Evolutionary conservation across 2,888 invertebrate genomes (phyloP), one percentile per base, ranked within the genome.

Genomic region (Amorpha juglandis): DNA sequence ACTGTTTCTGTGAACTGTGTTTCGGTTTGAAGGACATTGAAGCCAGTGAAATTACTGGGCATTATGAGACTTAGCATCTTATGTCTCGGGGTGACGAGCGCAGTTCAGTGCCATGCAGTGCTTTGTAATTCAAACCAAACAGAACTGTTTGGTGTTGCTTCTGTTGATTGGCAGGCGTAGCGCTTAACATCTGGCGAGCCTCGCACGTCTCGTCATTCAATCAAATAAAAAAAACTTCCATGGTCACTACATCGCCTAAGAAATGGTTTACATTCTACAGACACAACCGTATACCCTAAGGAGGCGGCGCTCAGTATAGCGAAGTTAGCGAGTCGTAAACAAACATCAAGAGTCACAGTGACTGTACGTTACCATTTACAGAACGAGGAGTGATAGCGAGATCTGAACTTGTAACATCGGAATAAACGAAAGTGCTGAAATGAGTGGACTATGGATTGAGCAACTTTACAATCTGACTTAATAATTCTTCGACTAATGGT

Each of bases 341-440:
- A 52, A 21, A 52, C 27, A 52, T 52, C 52, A 52, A 52, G 50
- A 50, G 52, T 12, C 33, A 14, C 52, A 27, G 52, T 27, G 27
- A 21, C 7, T 33, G 14, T 52, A 27, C 33, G 27, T 52, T 33
- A 52, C 27, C 19, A 19, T 52, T 52, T 52, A 19, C 33, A 12
- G 27, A 52, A 52, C 4, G 6, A 52, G 52, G 52, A 52, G 14
- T 52, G 52, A 52, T 52, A 27, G 50, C 9, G 9, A 6, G 27
- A 52, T 52, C 14, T 52, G 33, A 33, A 52, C 27, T 52, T 52
- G 33, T 52, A 27, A 33, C 52, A 33, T 45, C 45, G 21, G 33
- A 52, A 6, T 27, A 50, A 50, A 50, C 14, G 1, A 14, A 35
- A n/a, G 12, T 53, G 35, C 45, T n/a, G n/a, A 45, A 12, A 33